Conservation (phyloP, 2,797 vertebrate species). For the Bucorvus abyssinicus region DNA sequence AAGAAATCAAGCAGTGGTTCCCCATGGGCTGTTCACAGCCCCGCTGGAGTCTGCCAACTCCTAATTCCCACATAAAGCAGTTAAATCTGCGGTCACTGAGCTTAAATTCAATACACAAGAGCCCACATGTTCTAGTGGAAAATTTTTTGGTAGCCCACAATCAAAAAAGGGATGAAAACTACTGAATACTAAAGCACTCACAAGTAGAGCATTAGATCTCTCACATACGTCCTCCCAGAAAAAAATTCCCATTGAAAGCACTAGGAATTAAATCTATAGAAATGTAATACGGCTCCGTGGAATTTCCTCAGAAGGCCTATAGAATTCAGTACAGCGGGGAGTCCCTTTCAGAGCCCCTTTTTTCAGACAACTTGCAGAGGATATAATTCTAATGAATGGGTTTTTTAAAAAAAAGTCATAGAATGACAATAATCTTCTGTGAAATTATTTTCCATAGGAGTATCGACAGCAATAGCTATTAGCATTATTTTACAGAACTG, state of each 20-base stretch:
- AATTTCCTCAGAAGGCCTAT: conserved; percentile 38
- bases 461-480: conserved; percentile 21
- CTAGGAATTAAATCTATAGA: conserved; percentile 47
- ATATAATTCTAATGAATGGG: conserved; percentile 27
- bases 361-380: conserved; percentile 1
- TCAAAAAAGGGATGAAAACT: conserved; percentile 6
- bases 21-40: not conserved
- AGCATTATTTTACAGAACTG: conserved; percentile 3
- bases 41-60: not conserved
- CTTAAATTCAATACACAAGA: not conserved
- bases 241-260: conserved; percentile 29
- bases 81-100: not conserved
- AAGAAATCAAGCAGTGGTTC: not conserved
- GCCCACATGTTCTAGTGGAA: not conserved
- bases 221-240: not conserved
- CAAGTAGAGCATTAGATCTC: conserved; percentile 38
- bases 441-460: conserved; percentile 32
- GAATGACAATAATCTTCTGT: conserved; percentile 28
- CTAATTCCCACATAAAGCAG: not conserved
- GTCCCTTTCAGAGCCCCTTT: conserved; percentile 4
- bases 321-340: conserved; percentile 53
- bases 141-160: not conserved
- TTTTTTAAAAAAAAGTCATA: not conserved
- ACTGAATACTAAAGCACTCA: not conserved
- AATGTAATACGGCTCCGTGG: conserved; percentile 17